Evolutionary conservation across 2,113 vertebrate genomes (phyloP).

Genomic region (Smithornis capensis): DNA sequence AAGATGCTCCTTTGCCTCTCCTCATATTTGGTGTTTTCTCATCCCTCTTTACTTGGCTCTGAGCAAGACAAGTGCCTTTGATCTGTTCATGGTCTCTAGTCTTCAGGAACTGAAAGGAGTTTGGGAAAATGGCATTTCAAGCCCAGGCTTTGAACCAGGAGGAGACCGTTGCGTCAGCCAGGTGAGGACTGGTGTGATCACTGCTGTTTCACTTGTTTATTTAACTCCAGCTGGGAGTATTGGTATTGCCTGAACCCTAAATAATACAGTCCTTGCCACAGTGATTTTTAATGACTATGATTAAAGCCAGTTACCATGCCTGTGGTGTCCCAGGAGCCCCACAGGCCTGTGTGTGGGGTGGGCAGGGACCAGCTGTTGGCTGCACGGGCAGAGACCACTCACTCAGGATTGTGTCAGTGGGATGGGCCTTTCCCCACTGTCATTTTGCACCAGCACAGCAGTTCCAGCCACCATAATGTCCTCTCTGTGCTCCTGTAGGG

Average conservation of each 20-base stretch:
- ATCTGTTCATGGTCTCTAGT: too few species aligned
- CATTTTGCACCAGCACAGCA: neutral
- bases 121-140: neutral
- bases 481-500: neutral
- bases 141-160: neutral
- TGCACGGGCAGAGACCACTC: neutral
- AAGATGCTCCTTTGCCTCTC: neutral
- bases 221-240: neutral
- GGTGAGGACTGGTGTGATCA: neutral
- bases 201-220: neutral
- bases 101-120: neutral
- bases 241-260: neutral
- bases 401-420: neutral
- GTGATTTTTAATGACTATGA: neutral
- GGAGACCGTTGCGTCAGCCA: neutral
- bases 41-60: neutral
- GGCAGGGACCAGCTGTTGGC: neutral
- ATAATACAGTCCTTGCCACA: neutral
- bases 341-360: rapidly evolving
- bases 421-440: neutral
- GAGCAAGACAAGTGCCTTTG: neutral
- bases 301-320: neutral
- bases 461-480: neutral
- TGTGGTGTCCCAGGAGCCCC: neutral
- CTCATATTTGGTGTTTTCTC: neutral